Evolutionary conservation across 2,797 vertebrate genomes (phyloP), one percentile per base, ranked within the genome.

Genomic region (Danionella dracula): DNA sequence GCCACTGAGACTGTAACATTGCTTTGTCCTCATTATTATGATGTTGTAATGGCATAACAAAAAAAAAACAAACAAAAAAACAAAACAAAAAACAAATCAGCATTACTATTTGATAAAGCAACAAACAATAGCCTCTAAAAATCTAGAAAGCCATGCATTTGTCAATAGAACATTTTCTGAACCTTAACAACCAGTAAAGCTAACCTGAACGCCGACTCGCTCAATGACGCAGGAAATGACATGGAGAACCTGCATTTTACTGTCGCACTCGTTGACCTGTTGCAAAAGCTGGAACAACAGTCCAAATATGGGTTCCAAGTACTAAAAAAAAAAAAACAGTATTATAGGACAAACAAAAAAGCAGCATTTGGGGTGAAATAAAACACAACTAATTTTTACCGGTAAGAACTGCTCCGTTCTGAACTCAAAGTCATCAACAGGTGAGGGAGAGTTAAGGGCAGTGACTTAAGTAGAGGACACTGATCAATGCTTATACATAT

Each of bases 401-500:
- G 93, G 94, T 55, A 98, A 83, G 78, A 98, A 99, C 11, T 98
- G 96, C 55, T 99, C 94, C 10, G 94, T 97, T 79, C 92, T 89
- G 84, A 99, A 99, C 77, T 98, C 96, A 57, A 99, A 98, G 81
- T 97, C 96, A 85, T 99, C 96, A 42, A 99, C 95, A 60, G 95
- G 94, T 99, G 81, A 85, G 73, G 0, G 32, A 1, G 1, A 46
- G 85, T 94, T 93, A 96, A 94, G 84, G 81, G 77, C 23, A 67
- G 66, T 54, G 48, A 60, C 20, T 16, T 70, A 68, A 79, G 1
- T 55, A 40, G 71, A 69, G 60, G 68, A 40, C n/a, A n/a, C n/a
- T n/a, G n/a, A n/a, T n/a, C n/a, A n/a, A n/a, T n/a, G n/a, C n/a
- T n/a, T n/a, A n/a, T n/a, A n/a, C n/a, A n/a, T n/a, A n/a, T n/a